These are phyloP conservation scores for Setipinna tenuifilis DNA, from an alignment of 2,797 vertebrate species.

Conservation along the genomic window DNA sequence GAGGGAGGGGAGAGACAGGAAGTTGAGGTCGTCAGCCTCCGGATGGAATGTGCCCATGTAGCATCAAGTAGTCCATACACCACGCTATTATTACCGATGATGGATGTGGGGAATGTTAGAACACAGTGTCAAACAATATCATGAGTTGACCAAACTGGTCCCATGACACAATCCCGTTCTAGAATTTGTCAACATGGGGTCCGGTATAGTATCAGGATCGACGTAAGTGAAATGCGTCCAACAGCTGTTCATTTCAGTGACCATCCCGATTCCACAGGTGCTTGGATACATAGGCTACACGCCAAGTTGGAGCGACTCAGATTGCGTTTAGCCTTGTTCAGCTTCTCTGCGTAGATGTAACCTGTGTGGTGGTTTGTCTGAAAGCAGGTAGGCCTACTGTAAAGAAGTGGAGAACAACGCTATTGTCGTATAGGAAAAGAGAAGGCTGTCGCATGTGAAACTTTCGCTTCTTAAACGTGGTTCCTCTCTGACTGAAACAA, in stretches of 20 bases:
- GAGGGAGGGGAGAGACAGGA: neutral
- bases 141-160: neutral
- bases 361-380: neutral
- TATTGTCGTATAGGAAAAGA: neutral
- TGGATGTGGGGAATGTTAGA: neutral
- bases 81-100: neutral
- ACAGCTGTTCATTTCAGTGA: neutral
- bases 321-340: neutral
- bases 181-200: neutral
- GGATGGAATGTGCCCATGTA: neutral
- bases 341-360: neutral
- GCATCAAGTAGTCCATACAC: neutral
- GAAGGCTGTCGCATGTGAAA: neutral
- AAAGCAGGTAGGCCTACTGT: neutral
- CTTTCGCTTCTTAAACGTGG: neutral
- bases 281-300: neutral
- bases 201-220: neutral
- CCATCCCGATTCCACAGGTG: neutral
- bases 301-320: neutral
- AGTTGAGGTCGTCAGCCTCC: constrained; percentile 3
- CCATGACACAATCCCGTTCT: neutral
- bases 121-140: neutral
- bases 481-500: neutral
- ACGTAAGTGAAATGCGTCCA: neutral
- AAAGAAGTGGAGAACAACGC: neutral